Percentiles rank a stretch among this genome's conserved stretches.
Evolutionary conservation across 2,888 invertebrate genomes (phyloP).

Genomic region (Rhagophthalmus giganteus): DNA sequence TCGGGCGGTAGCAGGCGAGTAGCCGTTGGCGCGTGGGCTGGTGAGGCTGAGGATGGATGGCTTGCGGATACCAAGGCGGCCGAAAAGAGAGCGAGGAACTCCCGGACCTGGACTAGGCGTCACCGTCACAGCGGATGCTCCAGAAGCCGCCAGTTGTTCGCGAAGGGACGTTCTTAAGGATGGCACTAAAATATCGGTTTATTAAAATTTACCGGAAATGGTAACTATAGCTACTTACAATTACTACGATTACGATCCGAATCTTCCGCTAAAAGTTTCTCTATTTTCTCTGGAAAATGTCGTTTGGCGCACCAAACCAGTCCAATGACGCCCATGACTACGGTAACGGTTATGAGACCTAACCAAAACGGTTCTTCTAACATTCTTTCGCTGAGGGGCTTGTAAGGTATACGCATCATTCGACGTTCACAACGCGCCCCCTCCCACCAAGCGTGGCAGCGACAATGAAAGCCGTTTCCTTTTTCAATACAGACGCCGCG

Average conservation of each 20-base stretch:
- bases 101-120: constrained; percentile 58
- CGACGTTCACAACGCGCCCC: constrained; percentile 69
- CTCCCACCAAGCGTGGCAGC: constrained; percentile 70
- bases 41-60: constrained; percentile 82
- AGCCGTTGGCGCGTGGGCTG: constrained; percentile 62
- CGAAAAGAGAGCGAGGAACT: constrained; percentile 70
- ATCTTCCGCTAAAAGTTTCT: constrained; percentile 79
- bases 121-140: constrained; percentile 52
- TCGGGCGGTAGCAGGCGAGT: constrained; percentile 67
- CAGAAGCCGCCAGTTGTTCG: constrained; percentile 59
- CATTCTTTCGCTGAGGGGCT: constrained; percentile 77
- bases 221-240: no score
- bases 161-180: constrained; percentile 63
- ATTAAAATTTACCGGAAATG: no score
- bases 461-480: constrained; percentile 68
- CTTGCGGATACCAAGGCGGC: constrained; percentile 86
- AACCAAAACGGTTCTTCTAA: constrained; percentile 89
- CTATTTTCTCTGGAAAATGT: constrained; percentile 84
- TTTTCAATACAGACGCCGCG: constrained; percentile 73
- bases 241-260: constrained; percentile 68
- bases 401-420: constrained; percentile 70
- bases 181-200: constrained; percentile 41
- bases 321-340: constrained; percentile 77
- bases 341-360: constrained; percentile 81
- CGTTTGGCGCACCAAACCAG: constrained; percentile 82